These are phyloP conservation scores for Dryadula phaetusa DNA, from an alignment of 2,888 invertebrate genomes.

Conservation along the genomic window DNA sequence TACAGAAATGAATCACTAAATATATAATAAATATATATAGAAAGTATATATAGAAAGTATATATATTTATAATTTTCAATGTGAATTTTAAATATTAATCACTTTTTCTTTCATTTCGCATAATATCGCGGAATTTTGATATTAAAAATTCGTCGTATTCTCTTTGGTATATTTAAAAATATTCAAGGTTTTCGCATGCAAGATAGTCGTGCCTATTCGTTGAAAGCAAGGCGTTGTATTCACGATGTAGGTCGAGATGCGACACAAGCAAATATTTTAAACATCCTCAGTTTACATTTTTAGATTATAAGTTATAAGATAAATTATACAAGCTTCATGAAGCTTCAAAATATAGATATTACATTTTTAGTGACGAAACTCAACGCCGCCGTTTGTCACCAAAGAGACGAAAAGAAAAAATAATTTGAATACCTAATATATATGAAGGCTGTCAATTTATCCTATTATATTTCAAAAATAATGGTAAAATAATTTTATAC, in stretches of 20 bases:
- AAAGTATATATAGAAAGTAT: not conserved
- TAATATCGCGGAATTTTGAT: not conserved
- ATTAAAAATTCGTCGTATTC: not conserved
- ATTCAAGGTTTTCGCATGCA: constrained; percentile 29
- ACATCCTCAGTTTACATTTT: constrained; percentile 15
- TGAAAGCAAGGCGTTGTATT: constrained; percentile 29
- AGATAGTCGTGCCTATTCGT: constrained; percentile 27
- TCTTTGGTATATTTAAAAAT: not conserved
- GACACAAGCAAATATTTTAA: constrained; percentile 11
- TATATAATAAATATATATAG: not conserved
- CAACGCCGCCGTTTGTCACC: no score
- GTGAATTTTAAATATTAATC: no score
- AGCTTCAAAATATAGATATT: no score
- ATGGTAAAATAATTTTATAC: no score
- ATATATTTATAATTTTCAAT: no score
- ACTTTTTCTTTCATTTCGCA: no score
- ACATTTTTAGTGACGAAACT: no score
- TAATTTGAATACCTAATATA: no score
- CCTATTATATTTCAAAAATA: no score
- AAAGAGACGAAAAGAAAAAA: no score
- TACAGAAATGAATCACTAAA: not conserved
- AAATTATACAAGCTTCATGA: not conserved
- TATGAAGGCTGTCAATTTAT: no score
- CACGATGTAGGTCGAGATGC: constrained; percentile 31
- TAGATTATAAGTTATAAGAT: not conserved